A percentile compares a stretch with the other conserved stretches of the same genome.
These are phyloP conservation scores for Choreutis nemorana DNA, from an alignment of 2,888 invertebrate species.

Conservation along the genomic window DNA sequence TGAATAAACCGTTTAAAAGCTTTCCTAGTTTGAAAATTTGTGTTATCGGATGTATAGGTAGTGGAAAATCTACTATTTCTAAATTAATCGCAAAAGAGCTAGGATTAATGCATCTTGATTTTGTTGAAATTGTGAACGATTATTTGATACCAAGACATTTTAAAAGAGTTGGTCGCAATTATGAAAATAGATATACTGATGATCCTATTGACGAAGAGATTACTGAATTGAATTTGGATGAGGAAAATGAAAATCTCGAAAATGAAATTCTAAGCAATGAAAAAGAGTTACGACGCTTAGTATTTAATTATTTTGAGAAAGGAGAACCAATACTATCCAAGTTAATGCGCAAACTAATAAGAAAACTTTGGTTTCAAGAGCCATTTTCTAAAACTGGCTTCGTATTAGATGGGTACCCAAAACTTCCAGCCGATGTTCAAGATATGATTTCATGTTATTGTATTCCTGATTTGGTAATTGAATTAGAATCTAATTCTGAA, in stretches of 20 bases:
- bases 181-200: slow-evolving; percentile 46
- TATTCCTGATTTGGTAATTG: slow-evolving; percentile 68
- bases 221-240: slow-evolving; percentile 37
- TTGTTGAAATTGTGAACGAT: slow-evolving; percentile 36
- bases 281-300: slow-evolving; percentile 32
- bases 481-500: slow-evolving; percentile 42
- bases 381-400: slow-evolving; percentile 59
- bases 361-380: slow-evolving; percentile 58
- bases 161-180: slow-evolving; percentile 44
- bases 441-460: slow-evolving; percentile 52
- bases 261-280: slow-evolving; percentile 40
- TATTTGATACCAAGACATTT: slow-evolving; percentile 43
- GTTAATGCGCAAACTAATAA: slow-evolving; percentile 46
- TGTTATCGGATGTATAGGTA: slow-evolving; percentile 61
- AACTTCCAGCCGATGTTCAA: slow-evolving; percentile 57
- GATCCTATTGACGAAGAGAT: slow-evolving; percentile 34
- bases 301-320: slow-evolving; percentile 55
- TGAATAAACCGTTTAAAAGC: slow-evolving; percentile 38
- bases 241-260: slow-evolving; percentile 32
- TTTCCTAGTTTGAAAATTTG: slow-evolving; percentile 65
- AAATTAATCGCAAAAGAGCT: slow-evolving; percentile 60
- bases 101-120: slow-evolving; percentile 62
- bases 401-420: slow-evolving; percentile 71
- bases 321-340: slow-evolving; percentile 47
- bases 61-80: slow-evolving; percentile 61